Conservation (phyloP, 1,140 invertebrate species). For the Lucilia cuprina region DNA sequence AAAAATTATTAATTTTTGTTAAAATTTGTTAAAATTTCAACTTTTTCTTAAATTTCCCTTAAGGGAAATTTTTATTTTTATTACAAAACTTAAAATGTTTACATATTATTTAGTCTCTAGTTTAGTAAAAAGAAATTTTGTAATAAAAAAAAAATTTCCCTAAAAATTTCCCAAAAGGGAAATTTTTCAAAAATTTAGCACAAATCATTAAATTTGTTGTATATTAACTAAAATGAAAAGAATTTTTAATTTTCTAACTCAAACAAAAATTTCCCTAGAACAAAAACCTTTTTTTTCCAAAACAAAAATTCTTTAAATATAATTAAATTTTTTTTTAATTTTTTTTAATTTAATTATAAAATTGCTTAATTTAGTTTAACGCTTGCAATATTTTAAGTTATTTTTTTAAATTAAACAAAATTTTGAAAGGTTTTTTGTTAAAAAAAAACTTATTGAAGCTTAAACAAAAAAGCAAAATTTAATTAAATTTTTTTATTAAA, state of each 20-base stretch:
- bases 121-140: neutral
- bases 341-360: neutral
- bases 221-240: neutral
- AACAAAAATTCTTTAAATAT: too few relatives aligned
- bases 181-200: neutral
- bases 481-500: neutral
- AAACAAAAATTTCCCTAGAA: constrained; percentile 1
- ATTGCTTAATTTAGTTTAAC: neutral
- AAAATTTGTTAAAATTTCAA: neutral
- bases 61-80: neutral
- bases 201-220: neutral
- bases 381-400: neutral
- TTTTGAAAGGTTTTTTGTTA: constrained; percentile 14
- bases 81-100: neutral
- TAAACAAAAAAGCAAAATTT: neutral
- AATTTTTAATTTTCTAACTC: neutral
- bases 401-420: neutral
- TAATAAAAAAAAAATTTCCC: neutral
- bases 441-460: constrained; percentile 12
- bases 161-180: constrained; percentile 13
- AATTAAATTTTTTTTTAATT: too few relatives aligned
- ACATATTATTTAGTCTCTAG: neutral
- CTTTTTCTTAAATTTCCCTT: neutral
- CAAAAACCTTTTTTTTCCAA: neutral
- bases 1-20: neutral